Evolutionary conservation across 2,888 invertebrate genomes (phyloP).

Genomic region (Callinectes sapidus): DNA sequence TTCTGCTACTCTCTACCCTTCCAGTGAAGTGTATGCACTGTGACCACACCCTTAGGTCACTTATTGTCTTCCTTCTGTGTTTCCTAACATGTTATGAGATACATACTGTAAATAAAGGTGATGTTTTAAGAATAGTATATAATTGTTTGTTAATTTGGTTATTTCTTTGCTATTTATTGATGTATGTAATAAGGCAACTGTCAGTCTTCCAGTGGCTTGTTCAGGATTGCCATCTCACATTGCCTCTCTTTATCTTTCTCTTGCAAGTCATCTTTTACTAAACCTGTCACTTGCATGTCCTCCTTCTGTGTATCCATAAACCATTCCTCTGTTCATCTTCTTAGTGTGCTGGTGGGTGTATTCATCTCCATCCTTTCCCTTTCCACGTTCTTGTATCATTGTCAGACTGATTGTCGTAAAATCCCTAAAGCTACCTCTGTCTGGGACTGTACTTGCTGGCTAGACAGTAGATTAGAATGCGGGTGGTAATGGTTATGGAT

Average conservation of each 20-base stretch:
- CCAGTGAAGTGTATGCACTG: no score
- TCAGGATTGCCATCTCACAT: not conserved
- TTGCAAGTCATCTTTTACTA: no score
- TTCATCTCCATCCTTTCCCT: no score
- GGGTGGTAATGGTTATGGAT: conserved; percentile 30
- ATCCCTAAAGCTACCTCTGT: no score
- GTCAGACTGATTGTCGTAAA: no score
- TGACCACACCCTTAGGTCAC: not conserved
- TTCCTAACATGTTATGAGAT: not conserved
- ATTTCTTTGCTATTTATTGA: not conserved
- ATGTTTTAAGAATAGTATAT: not conserved
- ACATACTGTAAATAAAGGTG: not conserved
- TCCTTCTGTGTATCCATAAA: no score
- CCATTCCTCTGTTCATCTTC: no score
- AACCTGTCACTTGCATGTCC: no score
- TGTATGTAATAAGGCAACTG: not conserved
- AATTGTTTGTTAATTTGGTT: not conserved
- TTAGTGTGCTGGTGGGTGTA: no score
- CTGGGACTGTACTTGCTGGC: not conserved
- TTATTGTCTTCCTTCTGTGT: not conserved
- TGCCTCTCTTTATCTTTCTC: no score
- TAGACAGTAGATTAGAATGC: not conserved
- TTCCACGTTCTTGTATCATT: no score
- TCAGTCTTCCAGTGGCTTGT: not conserved
- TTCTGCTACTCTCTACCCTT: no score